Evolutionary conservation across 2,797 vertebrate genomes (phyloP), one percentile per base, ranked within the genome.

Genomic region (Pogoniulus pusillus): DNA sequence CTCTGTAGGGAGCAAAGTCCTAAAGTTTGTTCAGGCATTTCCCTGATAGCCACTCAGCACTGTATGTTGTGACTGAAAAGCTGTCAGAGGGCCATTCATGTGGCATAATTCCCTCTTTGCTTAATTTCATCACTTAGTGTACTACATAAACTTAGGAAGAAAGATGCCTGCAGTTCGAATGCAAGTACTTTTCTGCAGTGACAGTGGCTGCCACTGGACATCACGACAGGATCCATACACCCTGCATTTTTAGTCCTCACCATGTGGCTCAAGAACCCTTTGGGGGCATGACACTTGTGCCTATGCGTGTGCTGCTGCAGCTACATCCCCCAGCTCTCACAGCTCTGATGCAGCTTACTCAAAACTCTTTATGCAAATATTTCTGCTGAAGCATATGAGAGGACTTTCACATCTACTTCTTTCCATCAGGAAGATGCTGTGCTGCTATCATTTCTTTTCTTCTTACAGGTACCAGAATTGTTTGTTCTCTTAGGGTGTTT

Each of bases 401-500:
- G 51, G 51, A 88, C 58, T 53, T 54, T 23, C 34, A 43, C 27
- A 35, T 45, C 4, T 10, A 29, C 24, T 37, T 60, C 49, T 82
- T 84, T 92, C 87, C 26, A 66, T 57, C 4, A 18, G 53, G 62
- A 86, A 49, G 32, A 32, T 22, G 16, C 12, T 75, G 18, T 76
- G 29, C n/a, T 22, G 23, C 16, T 78, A 16, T 79, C 89, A 76
- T 87, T 71, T 82, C 7, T 81, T 83, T 85, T 79, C 45, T 86
- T 82, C 87, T 63, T 85, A 23, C 55, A 65, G 74, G 34, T 81
- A 35, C 34, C 63, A 32, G 13, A 78, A 70, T 57, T 90, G 39
- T 79, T 93, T 87, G 24, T 94, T 87, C 23, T 43, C 7, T 68
- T 68, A 77, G 68, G 45, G 63, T 93, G n/a, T 63, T 93, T 49